Base-by-base conservation (phyloP, 1,140 invertebrate species). In the Drosophila lacertosa region DNA sequence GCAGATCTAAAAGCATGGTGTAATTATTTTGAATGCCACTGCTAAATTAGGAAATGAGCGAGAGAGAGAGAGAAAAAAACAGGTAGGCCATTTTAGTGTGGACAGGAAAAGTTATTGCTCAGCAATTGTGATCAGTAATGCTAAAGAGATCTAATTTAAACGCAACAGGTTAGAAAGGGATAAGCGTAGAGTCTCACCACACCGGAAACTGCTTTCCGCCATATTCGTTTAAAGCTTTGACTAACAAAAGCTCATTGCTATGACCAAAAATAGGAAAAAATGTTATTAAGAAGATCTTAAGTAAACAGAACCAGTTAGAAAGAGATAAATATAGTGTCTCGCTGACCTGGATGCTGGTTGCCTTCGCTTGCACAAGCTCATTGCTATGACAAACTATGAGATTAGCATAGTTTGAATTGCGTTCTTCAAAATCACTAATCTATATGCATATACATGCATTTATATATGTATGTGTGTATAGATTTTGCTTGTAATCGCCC, bases 321-420 rank as follows among this genome's bases (percentile, higher is more conserved):
- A 22, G 4, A 44, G 18, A 44, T 1, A 5, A 20, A 35, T 11
- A n/a, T 35, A 35, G 33, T 35, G 3, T 33, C 11, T n/a, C 11
- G 4, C 11, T n/a, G n/a, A 11, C 11, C n/a, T 10, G 11, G n/a
- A 35, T 5, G 33, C n/a, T 13, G n/a, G 11, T 37, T 35, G 35
- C 10, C 24, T 54, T 26, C 26, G 13, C 35, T 40, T 26, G 11
- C 7, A n/a, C 2, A 15, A 39, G 32, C 18, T 18, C 2, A 20
- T 13, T 7, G 48, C 32, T 13, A 20, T 35, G 35, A 3, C 13
- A 4, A 6, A 2, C 32, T 22, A 11, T 22, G n/a, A 13, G 37
- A 24, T 24, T 54, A 54, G 35, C 33, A 54, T 26, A 29, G 51
- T 54, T 54, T 40, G 35, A 16, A 40, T 54, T 39, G 13, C 7